Evolutionary conservation across 2,888 invertebrate species (phyloP).

Genomic region (Caenorhabditis becei): DNA sequence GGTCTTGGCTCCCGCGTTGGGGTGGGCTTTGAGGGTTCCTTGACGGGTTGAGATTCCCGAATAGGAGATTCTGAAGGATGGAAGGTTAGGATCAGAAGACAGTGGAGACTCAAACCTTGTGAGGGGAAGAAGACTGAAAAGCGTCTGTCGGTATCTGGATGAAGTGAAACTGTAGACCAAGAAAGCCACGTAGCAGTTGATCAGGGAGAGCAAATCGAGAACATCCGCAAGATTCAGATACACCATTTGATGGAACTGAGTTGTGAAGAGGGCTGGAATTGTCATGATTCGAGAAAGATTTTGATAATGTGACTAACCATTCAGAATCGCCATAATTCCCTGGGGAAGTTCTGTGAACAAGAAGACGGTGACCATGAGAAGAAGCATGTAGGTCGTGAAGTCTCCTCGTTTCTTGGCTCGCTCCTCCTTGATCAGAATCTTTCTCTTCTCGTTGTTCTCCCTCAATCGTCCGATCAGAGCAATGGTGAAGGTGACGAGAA

Average conservation of each 20-base stretch:
- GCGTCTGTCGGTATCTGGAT: conserved; percentile 69
- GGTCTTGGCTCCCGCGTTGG: conserved; percentile 21
- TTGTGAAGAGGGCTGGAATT: conserved; percentile 71
- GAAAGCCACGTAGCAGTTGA: conserved; percentile 77
- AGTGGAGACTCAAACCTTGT: conserved; percentile 43
- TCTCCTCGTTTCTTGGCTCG: conserved; percentile 63
- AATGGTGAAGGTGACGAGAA: conserved; percentile 70
- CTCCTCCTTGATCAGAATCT: conserved; percentile 70
- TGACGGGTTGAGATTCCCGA: conserved; percentile 61
- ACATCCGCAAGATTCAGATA: conserved; percentile 72
- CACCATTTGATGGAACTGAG: conserved; percentile 73
- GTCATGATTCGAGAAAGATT: neutral
- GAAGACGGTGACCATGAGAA: conserved; percentile 88
- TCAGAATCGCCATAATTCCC: conserved; percentile 74
- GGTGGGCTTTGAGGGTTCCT: conserved; percentile 55
- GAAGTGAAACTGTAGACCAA: conserved; percentile 73
- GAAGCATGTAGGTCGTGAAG: conserved; percentile 83
- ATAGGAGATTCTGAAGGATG: conserved; percentile 48
- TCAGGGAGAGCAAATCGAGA: conserved; percentile 70
- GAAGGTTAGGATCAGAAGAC: neutral
- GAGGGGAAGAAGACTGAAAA: conserved; percentile 64
- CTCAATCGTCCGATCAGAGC: conserved; percentile 64
- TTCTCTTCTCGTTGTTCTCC: conserved; percentile 67
- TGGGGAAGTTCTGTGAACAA: conserved; percentile 87
- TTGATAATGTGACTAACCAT: conserved; percentile 65